Evolutionary conservation across 2,888 invertebrate genomes (phyloP), one percentile per base, ranked within the genome.

Genomic region (Alentia gelatinosa): DNA sequence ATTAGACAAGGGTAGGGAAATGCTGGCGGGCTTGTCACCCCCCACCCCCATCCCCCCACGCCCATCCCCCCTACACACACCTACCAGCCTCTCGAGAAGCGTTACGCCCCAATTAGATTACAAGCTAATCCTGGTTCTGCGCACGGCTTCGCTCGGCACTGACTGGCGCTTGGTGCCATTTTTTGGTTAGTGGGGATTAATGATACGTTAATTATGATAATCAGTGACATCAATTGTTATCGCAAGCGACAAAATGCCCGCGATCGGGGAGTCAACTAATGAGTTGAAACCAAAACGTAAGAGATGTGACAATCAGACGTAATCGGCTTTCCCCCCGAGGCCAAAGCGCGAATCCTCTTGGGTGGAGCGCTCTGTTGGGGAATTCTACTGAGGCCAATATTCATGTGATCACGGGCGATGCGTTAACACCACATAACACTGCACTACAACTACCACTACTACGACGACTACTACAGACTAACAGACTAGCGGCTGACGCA

Each of bases 121-220:
- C 33, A 26, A 68, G 33, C 68, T 68, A 68, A 68, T 68, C 56
- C 56, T 56, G 56, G 56, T 56, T 56, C 19, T n/a, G 56, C 23
- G 56, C 56, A n/a, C 56, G 3, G 56, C 56, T 56, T 68, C 68
- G 4, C 3, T 15, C 3, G n/a, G 68, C 15, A 12, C 68, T 12
- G 26, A 12, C 68, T 68, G 68, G 1, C 33, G 68, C 68, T 26
- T 12, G 68, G 1, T 3, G 12, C 30, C 68, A n/a, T 30, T 68
- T 68, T 68, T 68, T 68, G 26, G 30, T 30, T 12, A 68, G 23
- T 68, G 30, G 1, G n/a, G 30, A 68, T 30, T 68, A 68, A 68
- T 68, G 68, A 68, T 68, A 68, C 68, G n/a, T 68, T 68, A 68
- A 68, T 68, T 68, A 68, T 68, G 68, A 68, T 68, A 68, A 68